Evolutionary conservation across 2,888 invertebrate genomes (phyloP).

Genomic region (Orthosia incerta): DNA sequence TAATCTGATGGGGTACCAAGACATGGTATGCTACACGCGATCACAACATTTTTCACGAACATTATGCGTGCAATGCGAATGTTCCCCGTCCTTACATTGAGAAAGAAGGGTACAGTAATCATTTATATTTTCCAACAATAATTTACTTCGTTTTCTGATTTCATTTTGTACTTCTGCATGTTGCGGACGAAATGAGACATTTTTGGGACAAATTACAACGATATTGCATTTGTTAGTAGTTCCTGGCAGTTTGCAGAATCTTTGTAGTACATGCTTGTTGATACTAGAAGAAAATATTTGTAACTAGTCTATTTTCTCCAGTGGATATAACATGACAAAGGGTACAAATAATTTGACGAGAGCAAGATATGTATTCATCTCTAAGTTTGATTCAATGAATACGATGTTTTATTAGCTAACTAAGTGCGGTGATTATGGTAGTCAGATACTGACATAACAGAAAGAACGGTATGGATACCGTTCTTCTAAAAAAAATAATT

Average conservation of each 20-base stretch:
- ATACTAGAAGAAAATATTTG: not conserved
- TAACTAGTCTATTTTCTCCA: not conserved
- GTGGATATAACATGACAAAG: not conserved
- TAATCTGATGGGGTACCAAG: slow-evolving; percentile 61
- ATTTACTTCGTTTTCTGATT: slow-evolving; percentile 47
- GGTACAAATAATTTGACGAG: not conserved
- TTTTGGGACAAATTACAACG: slow-evolving; percentile 39
- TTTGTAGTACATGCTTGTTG: not conserved
- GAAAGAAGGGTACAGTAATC: slow-evolving; percentile 38
- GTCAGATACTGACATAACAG: too few relatives aligned
- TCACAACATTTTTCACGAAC: slow-evolving; percentile 60
- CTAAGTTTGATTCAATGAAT: too few relatives aligned
- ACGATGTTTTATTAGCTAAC: too few relatives aligned
- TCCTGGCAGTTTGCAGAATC: slow-evolving; percentile 10
- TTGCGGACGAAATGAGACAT: slow-evolving; percentile 45
- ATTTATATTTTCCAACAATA: slow-evolving; percentile 57
- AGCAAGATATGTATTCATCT: too few relatives aligned
- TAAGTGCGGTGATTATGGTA: too few relatives aligned
- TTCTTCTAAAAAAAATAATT: too few relatives aligned
- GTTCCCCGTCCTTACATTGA: slow-evolving; percentile 50
- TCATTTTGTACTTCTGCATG: slow-evolving; percentile 46
- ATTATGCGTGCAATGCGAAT: slow-evolving; percentile 58
- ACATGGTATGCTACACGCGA: slow-evolving; percentile 55
- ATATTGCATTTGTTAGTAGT: slow-evolving; percentile 26
- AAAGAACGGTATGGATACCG: too few relatives aligned